Base-by-base conservation (phyloP, 1,140 invertebrate genomes). In the Cydia splendana region DNA sequence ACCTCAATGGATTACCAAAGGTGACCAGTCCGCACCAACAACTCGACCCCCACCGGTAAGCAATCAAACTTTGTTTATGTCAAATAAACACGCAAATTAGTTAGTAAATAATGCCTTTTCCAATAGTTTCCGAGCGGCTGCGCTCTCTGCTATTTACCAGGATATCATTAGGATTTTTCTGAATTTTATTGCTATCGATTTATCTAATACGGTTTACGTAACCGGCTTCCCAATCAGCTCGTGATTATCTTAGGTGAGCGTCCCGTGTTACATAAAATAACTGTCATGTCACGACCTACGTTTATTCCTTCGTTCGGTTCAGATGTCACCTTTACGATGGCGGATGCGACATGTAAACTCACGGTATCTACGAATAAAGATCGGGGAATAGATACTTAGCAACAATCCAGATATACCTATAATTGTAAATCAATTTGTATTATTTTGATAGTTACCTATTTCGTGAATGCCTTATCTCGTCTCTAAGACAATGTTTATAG, bases 1-100 rank as follows among this genome's bases (percentile, higher is more conserved):
- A 81, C 81, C 83, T 87, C 87, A 88, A 90, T 91, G 89, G 88
- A 89, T 84, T 88, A 80, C 85, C 84, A 76, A 81, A 88, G 89
- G 83, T 90, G 89, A 91, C 88, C 85, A 83, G 79, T 77, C 76
- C 78, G 80, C 82, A 67, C 76, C 30, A 82, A 69, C 67, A 79
- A 80, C 79, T 76, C 75, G 79, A 65, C 77, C 6, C 73, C 81
- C 74, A 69, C 85, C 71, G 82, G 88, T 90, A 83, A 90, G 87
- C 67, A 2, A n/a, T 12, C 45, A 7, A 62, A 24, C 57, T 62
- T 62, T 62, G 57, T 62, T 62, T 62, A 62, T 62, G 18, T 62
- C 20, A 24, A 20, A 15, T 53, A 30, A 73, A 15, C 73, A 45
- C 45, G 15, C 53, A 53, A 78, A 75, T 77, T 77, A 79, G 81